Conservation (phyloP, 2,113 vertebrate genomes). For the Menidia beryllina region DNA sequence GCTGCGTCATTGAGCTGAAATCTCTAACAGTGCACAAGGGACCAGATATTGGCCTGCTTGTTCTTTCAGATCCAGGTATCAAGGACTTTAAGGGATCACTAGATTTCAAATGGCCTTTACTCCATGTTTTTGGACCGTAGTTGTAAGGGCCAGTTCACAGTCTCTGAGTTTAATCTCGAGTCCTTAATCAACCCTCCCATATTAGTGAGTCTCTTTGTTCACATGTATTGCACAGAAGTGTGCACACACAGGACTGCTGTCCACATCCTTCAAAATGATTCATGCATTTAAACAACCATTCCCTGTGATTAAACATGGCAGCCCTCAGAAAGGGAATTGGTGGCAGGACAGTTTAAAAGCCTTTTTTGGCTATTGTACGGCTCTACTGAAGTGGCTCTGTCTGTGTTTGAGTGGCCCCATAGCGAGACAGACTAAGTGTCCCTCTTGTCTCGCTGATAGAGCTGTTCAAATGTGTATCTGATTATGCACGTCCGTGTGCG, state of each 20-base stretch:
- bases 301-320: neutral
- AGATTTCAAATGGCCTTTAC: neutral
- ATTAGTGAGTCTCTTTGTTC: slow-evolving; percentile 2
- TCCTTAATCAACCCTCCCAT: neutral
- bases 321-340: slow-evolving; percentile 17
- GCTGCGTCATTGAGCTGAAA: neutral
- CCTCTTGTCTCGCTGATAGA: slow-evolving; percentile 9
- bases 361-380: slow-evolving; percentile 16
- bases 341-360: slow-evolving; percentile 42
- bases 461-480: slow-evolving; percentile 1
- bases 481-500: neutral
- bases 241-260: neutral
- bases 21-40: neutral
- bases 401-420: slow-evolving; percentile 37
- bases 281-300: slow-evolving; percentile 6
- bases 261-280: slow-evolving; percentile 1
- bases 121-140: no score
- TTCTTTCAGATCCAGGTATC: neutral
- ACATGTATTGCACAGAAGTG: neutral
- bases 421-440: slow-evolving; percentile 28
- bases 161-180: neutral
- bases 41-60: neutral
- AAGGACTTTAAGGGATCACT: neutral
- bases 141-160: neutral
- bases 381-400: slow-evolving; percentile 44